phyloP scores from a whole-genome alignment of 2,113 vertebrate genomes.

The Triplophysa tibetana region DNA sequence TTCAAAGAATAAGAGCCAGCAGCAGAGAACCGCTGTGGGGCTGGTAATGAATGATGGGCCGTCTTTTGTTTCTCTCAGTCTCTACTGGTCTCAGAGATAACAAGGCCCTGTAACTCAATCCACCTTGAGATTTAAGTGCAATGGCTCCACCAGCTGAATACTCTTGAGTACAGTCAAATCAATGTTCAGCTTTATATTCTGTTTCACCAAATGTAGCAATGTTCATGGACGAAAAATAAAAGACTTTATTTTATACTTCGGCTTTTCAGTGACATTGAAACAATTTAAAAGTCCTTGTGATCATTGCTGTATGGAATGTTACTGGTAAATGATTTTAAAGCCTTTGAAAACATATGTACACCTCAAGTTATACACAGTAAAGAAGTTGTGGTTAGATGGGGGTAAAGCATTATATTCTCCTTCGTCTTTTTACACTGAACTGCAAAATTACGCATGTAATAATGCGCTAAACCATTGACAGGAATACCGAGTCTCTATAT shows the following conservation, averaged over 20 bases:
- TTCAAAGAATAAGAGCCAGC: slow-evolving; percentile 33
- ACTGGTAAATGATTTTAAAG: neutral
- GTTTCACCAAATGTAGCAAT: neutral
- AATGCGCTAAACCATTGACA: slow-evolving; percentile 24
- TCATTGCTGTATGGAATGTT: slow-evolving; percentile 5
- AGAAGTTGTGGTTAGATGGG: slow-evolving; percentile 8
- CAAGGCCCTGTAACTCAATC: slow-evolving; percentile 25
- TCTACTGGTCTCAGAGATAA: slow-evolving; percentile 37
- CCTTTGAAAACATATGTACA: slow-evolving; percentile 11
- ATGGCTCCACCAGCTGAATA: neutral
- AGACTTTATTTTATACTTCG: neutral
- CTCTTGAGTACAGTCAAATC: neutral
- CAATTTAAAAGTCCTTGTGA: neutral
- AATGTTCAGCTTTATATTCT: neutral
- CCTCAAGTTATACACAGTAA: slow-evolving; percentile 1
- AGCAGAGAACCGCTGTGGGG: slow-evolving; percentile 19
- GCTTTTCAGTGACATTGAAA: neutral
- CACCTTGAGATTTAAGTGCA: neutral
- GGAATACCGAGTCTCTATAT: neutral
- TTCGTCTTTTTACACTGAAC: slow-evolving; percentile 20
- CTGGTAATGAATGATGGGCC: slow-evolving; percentile 48
- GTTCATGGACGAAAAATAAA: neutral
- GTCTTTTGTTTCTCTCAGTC: slow-evolving; percentile 33
- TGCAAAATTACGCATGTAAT: slow-evolving; percentile 29
- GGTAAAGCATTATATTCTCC: slow-evolving; percentile 12